phyloP scores from a whole-genome alignment of 1,140 invertebrate species.

The Formica selysi region DNA sequence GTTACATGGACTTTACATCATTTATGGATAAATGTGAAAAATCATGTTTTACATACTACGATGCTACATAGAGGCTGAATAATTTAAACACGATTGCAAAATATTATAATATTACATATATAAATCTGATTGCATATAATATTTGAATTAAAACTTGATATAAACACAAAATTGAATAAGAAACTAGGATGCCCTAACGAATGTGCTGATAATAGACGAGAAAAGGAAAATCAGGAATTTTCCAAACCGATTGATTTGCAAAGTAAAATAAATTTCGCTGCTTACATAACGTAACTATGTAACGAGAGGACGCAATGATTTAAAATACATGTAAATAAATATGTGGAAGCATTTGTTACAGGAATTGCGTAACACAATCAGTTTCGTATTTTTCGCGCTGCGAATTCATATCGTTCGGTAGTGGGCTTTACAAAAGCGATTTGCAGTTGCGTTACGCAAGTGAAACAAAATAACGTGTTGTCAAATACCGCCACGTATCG shows the following conservation, averaged over 20 bases:
- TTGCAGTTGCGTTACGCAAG: constrained; percentile 23
- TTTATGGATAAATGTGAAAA: constrained; percentile 26
- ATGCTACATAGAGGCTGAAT: background rate
- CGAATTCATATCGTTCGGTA: constrained; percentile 29
- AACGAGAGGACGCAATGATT: constrained; percentile 16
- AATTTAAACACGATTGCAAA: background rate
- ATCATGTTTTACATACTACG: background rate
- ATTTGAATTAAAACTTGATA: constrained; percentile 4
- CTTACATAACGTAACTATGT: background rate
- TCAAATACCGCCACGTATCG: constrained; percentile 32
- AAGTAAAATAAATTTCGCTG: background rate
- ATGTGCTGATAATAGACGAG: background rate
- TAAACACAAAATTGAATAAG: background rate
- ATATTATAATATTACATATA: background rate
- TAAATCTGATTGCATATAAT: background rate
- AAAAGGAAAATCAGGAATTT: background rate
- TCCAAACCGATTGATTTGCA: constrained; percentile 14
- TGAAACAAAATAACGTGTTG: constrained; percentile 37
- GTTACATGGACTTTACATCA: background rate
- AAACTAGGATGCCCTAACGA: background rate
- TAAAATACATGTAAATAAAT: constrained; percentile 27
- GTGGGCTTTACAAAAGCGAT: constrained; percentile 53
- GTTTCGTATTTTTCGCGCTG: constrained; percentile 48
- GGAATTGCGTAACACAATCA: constrained; percentile 44
- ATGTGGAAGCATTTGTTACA: background rate